These are phyloP conservation scores for Rhabditophanes sp. DNA, from an alignment of 2,888 invertebrate species.

Conservation along the genomic window DNA sequence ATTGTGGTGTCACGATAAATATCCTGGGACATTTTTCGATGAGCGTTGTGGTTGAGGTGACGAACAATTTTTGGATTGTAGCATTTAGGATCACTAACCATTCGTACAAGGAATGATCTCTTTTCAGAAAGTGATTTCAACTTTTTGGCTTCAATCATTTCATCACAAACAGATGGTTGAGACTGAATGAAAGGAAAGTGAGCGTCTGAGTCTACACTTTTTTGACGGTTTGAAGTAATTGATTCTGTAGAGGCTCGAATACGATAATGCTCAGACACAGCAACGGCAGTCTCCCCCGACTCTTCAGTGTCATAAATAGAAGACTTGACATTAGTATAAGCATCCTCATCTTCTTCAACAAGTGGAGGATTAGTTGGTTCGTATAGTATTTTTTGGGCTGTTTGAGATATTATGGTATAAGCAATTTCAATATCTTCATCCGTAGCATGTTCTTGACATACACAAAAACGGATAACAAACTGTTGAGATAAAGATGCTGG, in stretches of 20 bases:
- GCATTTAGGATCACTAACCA: constrained; percentile 77
- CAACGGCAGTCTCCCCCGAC: too few relatives aligned
- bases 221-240: too few relatives aligned
- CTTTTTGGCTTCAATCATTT: constrained; percentile 40
- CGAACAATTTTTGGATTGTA: constrained; percentile 69
- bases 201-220: too few relatives aligned
- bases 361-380: too few relatives aligned
- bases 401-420: constrained; percentile 47
- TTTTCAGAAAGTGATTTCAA: constrained; percentile 71
- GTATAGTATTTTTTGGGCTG: constrained; percentile 52
- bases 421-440: constrained; percentile 57
- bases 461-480: constrained; percentile 57
- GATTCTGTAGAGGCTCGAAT: too few relatives aligned
- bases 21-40: constrained; percentile 45
- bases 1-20: constrained; percentile 36
- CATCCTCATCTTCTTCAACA: constrained; percentile 22
- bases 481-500: constrained; percentile 42
- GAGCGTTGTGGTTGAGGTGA: constrained; percentile 43
- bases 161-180: too few relatives aligned
- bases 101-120: constrained; percentile 84
- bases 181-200: too few relatives aligned
- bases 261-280: too few relatives aligned
- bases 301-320: too few relatives aligned
- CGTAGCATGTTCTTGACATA: constrained; percentile 72
- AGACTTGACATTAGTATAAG: too few relatives aligned